phyloP scores from a whole-genome alignment of 2,888 invertebrate genomes.

The Gymnosoma rotundatum region DNA sequence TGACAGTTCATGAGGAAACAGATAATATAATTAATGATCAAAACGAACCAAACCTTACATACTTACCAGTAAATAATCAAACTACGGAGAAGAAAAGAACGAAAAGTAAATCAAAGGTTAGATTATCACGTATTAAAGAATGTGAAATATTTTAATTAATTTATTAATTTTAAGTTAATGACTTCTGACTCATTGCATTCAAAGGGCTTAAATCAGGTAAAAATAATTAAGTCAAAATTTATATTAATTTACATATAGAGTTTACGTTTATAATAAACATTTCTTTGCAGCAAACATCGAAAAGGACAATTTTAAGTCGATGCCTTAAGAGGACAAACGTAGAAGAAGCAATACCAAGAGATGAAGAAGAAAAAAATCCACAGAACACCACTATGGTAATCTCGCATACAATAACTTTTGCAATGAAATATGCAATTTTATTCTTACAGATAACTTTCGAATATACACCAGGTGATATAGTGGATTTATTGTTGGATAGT shows the following conservation, averaged over 20 bases:
- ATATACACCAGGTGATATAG: constrained; percentile 28
- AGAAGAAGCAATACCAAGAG: no score
- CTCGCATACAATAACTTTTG: background rate
- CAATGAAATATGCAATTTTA: background rate
- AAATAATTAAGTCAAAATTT: background rate
- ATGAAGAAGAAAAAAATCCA: background rate
- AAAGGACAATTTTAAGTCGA: constrained; percentile 18
- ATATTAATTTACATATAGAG: background rate
- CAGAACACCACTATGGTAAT: constrained; percentile 28
- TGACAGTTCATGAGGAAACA: background rate
- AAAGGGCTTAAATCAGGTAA: background rate
- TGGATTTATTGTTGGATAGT: constrained; percentile 31
- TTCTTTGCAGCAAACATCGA: constrained; percentile 8
- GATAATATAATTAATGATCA: no score
- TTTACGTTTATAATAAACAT: background rate
- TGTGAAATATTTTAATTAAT: background rate
- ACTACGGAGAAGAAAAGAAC: background rate
- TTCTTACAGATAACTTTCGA: constrained; percentile 9
- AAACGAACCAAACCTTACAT: background rate
- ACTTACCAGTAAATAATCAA: background rate
- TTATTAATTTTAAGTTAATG: background rate
- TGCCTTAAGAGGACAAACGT: constrained; percentile 16
- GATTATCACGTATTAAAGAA: background rate
- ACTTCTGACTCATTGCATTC: no score
- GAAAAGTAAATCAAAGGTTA: background rate